phyloP scores from a whole-genome alignment of 1,140 invertebrate genomes.

The Nephila pilipes region DNA sequence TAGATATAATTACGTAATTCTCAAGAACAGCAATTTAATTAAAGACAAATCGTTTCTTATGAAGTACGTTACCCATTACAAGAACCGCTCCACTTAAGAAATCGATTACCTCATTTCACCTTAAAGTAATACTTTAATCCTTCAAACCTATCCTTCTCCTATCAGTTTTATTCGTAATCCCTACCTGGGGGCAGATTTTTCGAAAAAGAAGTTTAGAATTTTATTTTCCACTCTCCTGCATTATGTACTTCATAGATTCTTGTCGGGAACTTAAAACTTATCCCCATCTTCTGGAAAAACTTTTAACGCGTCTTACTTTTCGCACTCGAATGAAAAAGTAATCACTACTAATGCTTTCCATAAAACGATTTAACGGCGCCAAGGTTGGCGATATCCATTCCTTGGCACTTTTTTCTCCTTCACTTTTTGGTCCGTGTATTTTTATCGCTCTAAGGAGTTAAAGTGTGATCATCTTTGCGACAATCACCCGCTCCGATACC shows the following conservation, averaged over 20 bases:
- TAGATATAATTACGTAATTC: background rate
- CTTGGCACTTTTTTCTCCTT: background rate
- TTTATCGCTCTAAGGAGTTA: slow-evolving; percentile 20
- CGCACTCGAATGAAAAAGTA: slow-evolving; percentile 24
- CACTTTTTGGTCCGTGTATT: slow-evolving; percentile 11
- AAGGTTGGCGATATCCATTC: slow-evolving; percentile 13
- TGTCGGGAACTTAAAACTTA: background rate
- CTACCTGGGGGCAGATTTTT: background rate
- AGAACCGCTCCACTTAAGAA: background rate
- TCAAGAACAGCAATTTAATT: background rate
- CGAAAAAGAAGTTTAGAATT: background rate
- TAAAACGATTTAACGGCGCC: slow-evolving; percentile 40
- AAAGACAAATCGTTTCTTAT: background rate
- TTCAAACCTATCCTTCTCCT: background rate
- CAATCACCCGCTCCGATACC: background rate
- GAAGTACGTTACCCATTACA: background rate
- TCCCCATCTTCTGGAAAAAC: background rate
- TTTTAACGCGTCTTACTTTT: background rate
- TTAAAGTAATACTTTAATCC: background rate
- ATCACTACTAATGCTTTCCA: slow-evolving; percentile 38
- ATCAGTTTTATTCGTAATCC: background rate
- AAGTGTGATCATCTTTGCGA: slow-evolving; percentile 2
- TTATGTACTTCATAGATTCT: background rate
- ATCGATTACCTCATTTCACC: background rate
- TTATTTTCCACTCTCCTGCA: background rate